Evolutionary conservation across 1,140 invertebrate genomes (phyloP), one percentile per base, ranked within the genome.

Genomic region (Leptonema lineaticorne): DNA sequence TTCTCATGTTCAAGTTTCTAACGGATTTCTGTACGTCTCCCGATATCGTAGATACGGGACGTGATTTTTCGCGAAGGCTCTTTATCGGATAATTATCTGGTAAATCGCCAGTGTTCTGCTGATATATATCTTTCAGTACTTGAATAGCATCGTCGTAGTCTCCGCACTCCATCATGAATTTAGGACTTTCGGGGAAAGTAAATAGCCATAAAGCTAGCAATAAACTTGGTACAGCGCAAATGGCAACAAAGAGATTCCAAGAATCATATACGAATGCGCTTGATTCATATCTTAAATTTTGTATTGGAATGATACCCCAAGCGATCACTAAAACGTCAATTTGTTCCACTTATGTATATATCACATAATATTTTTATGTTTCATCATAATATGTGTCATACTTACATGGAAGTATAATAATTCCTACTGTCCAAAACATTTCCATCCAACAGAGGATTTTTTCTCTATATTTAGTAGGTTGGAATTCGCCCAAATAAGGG

Each of bases 151-250:
- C 88, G 14, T 91, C 87, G 22, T 89, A 85, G 75, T 90, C 86
- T 50, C 90, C 89, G 76, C 87, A 88, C 74, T 90, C 88, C 71
- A 94, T 83, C 59, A 92, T 83, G 76, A 91, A 94, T 76, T 93
- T 93, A 0, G 92, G 92, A 77, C 91, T 94, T 78, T 94, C 92
- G 2, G 92, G 92, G 79, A 94, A 92, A 26, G 86, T 83, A 63
- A 91, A 83, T 1, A 93, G 82, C 84, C 85, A 92, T 27, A 88
- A 79, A 20, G 85, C 87, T 9, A 89, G 80, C 63, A 87, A 72
- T 3, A 86, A 78, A 27, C 85, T 89, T 0, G 89, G 89, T 1
- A 90, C 72, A 1, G 87, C 85, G 75, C 88, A 89, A 0, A 88
- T 79, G 0, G 87, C 84, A 1, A 90, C 88, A 75, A 90, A 91